Percentiles rank a stretch among this genome's conserved stretches.
Conservation (phyloP, 2,888 invertebrate species). For the Agriopis marginaria region DNA sequence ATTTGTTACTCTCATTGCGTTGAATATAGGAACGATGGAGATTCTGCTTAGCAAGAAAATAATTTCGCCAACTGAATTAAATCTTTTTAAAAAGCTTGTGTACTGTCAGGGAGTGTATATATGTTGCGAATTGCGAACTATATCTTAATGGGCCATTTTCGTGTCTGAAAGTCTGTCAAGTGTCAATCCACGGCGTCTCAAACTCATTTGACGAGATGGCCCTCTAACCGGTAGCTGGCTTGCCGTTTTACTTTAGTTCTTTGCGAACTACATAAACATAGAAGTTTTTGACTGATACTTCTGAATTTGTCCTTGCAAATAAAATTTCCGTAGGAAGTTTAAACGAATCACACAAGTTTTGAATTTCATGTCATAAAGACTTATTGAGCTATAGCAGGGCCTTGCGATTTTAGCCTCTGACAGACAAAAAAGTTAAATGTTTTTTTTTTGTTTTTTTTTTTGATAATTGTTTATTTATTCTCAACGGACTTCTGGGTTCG, state of each 20-base stretch:
- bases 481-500: too few relatives aligned
- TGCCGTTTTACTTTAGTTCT: conserved; percentile 31
- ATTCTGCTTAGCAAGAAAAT: too few relatives aligned
- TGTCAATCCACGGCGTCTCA: conserved; percentile 29
- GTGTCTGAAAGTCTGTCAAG: conserved; percentile 42
- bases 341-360: background rate
- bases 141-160: conserved; percentile 40
- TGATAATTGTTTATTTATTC: too few relatives aligned
- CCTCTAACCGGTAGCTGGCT: conserved; percentile 13
- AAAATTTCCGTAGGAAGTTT: background rate
- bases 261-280: conserved; percentile 20
- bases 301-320: background rate
- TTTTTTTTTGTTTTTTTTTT: too few relatives aligned
- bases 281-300: conserved; percentile 6
- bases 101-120: conserved; percentile 13
- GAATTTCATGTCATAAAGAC: too few relatives aligned
- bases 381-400: too few relatives aligned
- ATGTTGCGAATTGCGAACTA: conserved; percentile 33
- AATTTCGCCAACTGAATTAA: background rate
- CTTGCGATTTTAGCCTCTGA: too few relatives aligned
- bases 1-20: too few relatives aligned
- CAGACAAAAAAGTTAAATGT: too few relatives aligned
- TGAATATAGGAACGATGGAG: too few relatives aligned
- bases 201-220: conserved; percentile 35
- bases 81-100: background rate